Percentiles rank a stretch among this genome's conserved stretches.
phyloP scores from a whole-genome alignment of 2,113 vertebrate genomes.

The Pampusana beccarii region DNA sequence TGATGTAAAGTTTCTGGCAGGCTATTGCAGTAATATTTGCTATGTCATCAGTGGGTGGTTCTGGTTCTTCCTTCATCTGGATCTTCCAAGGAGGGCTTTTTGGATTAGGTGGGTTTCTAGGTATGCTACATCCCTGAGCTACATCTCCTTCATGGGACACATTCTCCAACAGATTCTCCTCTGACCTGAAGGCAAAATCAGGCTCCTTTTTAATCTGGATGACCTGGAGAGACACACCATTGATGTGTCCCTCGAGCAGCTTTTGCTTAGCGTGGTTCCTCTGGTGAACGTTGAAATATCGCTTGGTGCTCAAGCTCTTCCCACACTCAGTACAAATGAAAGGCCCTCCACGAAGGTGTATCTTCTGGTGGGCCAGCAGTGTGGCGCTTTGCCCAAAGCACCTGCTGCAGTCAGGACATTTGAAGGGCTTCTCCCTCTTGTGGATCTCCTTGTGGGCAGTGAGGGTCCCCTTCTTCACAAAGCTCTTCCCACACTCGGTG shows the following conservation, averaged over 20 bases:
- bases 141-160: not conserved
- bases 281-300: not conserved
- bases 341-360: not conserved
- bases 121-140: not conserved
- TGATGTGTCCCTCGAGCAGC: fast-evolving
- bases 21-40: not conserved
- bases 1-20: not conserved
- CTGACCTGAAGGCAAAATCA: not conserved
- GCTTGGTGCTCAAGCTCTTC: conserved; percentile 30
- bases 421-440: not conserved
- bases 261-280: conserved; percentile 7
- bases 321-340: conserved; percentile 4
- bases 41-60: not conserved
- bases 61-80: not conserved
- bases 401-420: not conserved
- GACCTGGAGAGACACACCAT: not conserved
- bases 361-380: conserved; percentile 13
- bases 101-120: not conserved
- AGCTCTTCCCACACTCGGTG: not conserved
- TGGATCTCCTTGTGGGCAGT: not conserved
- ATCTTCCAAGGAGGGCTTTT: not conserved
- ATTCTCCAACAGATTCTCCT: not conserved
- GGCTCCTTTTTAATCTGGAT: not conserved
- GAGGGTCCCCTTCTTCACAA: conserved; percentile 23
- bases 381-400: conserved; percentile 26